Conservation (phyloP, 2,113 vertebrate species). For the Dissostichus mawsoni region DNA sequence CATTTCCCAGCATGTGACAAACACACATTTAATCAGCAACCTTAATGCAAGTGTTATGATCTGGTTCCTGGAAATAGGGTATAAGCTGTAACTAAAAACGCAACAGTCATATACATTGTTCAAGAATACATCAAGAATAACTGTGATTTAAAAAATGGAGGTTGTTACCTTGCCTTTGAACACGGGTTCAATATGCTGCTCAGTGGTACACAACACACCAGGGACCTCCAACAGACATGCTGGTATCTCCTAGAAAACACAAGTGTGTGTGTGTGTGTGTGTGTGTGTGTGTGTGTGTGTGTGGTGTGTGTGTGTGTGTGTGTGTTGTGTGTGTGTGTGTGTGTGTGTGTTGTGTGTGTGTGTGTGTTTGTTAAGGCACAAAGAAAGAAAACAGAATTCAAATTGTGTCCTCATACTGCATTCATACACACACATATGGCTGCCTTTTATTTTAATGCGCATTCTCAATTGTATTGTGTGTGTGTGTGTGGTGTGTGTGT, state of each 20-base stretch:
- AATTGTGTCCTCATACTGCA: conserved; percentile 12
- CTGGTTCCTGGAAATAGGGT: background rate
- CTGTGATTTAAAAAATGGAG: background rate
- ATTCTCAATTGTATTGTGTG: background rate
- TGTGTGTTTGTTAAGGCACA: background rate
- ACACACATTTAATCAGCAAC: background rate
- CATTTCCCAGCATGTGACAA: background rate
- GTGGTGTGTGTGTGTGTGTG: conserved; percentile 3
- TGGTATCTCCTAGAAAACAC: conserved; percentile 69
- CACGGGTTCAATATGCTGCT: conserved; percentile 85
- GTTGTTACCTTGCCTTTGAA: conserved; percentile 86
- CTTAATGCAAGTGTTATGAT: background rate
- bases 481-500: background rate
- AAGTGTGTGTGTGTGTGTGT: background rate
- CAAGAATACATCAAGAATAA: background rate
- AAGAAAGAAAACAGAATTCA: background rate
- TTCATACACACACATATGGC: conserved; percentile 12
- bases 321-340: conserved; percentile 1
- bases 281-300: conserved; percentile 2
- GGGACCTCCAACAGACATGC: conserved; percentile 83
- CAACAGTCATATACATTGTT: background rate
- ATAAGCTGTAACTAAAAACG: background rate
- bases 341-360: background rate
- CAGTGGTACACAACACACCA: conserved; percentile 87
- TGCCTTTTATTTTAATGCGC: background rate